Evolutionary conservation across 2,797 vertebrate species (phyloP).

Genomic region (Setipinna tenuifilis): DNA sequence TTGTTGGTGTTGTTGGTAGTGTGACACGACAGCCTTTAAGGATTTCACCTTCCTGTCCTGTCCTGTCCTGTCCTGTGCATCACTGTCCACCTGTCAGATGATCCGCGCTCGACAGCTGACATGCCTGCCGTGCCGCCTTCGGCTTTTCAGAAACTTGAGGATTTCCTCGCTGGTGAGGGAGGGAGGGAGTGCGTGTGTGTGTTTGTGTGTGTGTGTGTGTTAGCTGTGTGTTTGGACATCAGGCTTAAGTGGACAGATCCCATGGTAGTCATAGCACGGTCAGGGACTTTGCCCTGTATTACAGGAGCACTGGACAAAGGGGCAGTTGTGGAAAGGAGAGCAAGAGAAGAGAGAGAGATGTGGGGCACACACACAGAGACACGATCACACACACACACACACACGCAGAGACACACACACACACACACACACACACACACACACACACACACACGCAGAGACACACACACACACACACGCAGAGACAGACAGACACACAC

Average conservation of each 20-base stretch:
- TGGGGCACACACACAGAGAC: too few species aligned
- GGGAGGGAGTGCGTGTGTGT: too few species aligned
- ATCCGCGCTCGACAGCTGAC: not conserved
- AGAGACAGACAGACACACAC: not conserved
- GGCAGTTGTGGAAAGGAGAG: not conserved
- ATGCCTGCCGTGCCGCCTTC: not conserved
- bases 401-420: too few species aligned
- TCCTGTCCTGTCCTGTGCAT: too few species aligned
- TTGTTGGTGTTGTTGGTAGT: too few species aligned
- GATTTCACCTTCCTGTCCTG: too few species aligned
- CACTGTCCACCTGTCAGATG: not conserved
- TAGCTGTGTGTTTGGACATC: not conserved
- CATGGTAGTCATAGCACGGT: not conserved
- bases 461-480: too few species aligned
- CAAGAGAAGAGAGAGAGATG: too few species aligned
- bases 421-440: too few species aligned
- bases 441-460: too few species aligned
- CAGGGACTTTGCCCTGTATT: not conserved
- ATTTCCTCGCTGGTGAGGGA: not conserved
- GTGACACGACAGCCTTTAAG: too few species aligned
- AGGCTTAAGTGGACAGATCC: conserved; percentile 14
- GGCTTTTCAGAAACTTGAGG: not conserved
- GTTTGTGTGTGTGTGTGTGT: not conserved
- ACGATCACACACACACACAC: too few species aligned
- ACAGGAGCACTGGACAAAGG: not conserved